Evolutionary conservation across 2,888 invertebrate species (phyloP).

Genomic region (Apodemia mormo): DNA sequence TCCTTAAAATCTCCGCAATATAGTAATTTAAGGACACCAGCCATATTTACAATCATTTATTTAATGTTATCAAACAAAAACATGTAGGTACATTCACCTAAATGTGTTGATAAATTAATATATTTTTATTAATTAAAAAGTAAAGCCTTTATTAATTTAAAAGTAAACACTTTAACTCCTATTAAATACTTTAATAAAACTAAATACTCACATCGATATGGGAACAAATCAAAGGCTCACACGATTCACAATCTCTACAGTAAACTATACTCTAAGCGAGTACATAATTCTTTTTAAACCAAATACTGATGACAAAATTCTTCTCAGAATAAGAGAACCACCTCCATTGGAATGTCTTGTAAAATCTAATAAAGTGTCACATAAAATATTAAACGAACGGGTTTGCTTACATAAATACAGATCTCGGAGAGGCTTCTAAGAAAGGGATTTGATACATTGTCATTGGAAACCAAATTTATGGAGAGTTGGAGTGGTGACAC

Average conservation of each 20-base stretch:
- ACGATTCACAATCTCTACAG: neutral
- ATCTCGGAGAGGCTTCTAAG: slow-evolving; percentile 48
- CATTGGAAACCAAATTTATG: slow-evolving; percentile 54
- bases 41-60: no score
- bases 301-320: slow-evolving; percentile 58
- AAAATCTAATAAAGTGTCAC: slow-evolving; percentile 73
- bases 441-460: slow-evolving; percentile 56
- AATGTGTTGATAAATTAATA: no score
- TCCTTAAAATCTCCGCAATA: no score
- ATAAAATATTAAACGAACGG: slow-evolving; percentile 54
- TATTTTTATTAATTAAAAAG: no score
- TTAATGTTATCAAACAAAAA: no score
- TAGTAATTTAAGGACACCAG: no score
- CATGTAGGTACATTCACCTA: no score
- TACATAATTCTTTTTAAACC: slow-evolving; percentile 55
- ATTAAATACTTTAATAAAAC: no score
- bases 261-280: neutral
- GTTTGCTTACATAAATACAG: slow-evolving; percentile 35
- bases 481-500: slow-evolving; percentile 44
- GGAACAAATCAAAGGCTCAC: no score
- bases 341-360: slow-evolving; percentile 49
- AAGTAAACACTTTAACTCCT: no score
- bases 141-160: no score
- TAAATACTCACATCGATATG: no score
- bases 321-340: slow-evolving; percentile 68